Evolutionary conservation across 1,140 invertebrate genomes (phyloP).

Genomic region (Acarapis woodi): DNA sequence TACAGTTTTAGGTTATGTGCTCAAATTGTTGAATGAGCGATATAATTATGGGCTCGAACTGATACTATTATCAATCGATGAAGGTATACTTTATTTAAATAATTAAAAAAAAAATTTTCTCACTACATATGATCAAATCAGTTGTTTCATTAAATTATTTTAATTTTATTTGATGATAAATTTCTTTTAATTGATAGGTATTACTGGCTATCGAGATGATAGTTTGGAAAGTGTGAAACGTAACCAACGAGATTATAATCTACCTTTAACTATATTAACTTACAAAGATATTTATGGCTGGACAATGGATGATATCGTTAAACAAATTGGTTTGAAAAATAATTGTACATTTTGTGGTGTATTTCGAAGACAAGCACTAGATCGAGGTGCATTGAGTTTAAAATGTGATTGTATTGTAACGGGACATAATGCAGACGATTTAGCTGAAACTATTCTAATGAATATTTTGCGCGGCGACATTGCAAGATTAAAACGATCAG

Average conservation of each 20-base stretch:
- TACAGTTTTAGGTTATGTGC: constrained; percentile 69
- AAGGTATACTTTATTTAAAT: no score
- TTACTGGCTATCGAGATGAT: constrained; percentile 69
- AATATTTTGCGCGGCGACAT: constrained; percentile 88
- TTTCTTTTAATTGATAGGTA: no score
- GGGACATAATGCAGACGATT: constrained; percentile 95
- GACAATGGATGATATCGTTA: constrained; percentile 98
- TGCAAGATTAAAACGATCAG: constrained; percentile 37
- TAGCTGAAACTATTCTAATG: constrained; percentile 95
- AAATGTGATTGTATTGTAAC: constrained; percentile 79
- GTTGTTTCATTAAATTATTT: no score
- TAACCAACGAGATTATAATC: constrained; percentile 68
- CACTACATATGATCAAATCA: no score
- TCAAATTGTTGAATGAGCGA: constrained; percentile 69
- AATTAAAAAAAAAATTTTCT: no score
- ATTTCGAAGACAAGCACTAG: constrained; percentile 77
- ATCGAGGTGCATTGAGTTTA: constrained; percentile 59
- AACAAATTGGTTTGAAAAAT: constrained; percentile 75
- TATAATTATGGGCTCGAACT: constrained; percentile 74
- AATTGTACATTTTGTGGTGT: constrained; percentile 99
- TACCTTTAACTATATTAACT: constrained; percentile 81
- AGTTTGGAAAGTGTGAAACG: constrained; percentile 86
- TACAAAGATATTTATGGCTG: constrained; percentile 97
- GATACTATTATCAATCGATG: constrained; percentile 80
- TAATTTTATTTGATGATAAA: no score